Base-by-base conservation (phyloP, 2,113 vertebrate species). In the Sebastes fasciatus region DNA sequence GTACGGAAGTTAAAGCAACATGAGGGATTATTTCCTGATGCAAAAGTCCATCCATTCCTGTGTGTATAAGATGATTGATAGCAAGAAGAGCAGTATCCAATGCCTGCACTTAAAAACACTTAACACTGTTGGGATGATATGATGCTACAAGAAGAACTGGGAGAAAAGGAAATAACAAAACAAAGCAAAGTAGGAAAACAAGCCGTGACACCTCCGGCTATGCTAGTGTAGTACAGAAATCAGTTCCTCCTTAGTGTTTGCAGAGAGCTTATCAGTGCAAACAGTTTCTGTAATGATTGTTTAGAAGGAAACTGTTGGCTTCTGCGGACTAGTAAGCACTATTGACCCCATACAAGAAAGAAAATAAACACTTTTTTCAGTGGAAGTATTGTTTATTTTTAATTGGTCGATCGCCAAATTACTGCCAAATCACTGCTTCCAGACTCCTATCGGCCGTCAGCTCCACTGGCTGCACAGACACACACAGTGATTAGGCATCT, bases 401-500 rank as follows among this genome's bases (percentile, higher is more conserved):
- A 26, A 64, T 13, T 84, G 71, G 54, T 51, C 67, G 19, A 54
- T 86, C 79, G 23, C 8, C 23, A 79, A 58, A 84, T 68, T 48
- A 45, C 67, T 63, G 49, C 71, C 70, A 82, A 61, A 70, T 57
- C 14, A 14, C 51, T 40, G 77, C 66, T 63, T 21, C 45, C 43
- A 67, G 54, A 63, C 60, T n/a, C 46, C 66, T 17, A 23, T 77
- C 66, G 70, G 8, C 61, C 14, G 69, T 80, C 80, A 57, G 77
- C 71, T 46, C 51, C 57, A 10, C 13, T 72, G 62, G 68, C 73
- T 68, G 71, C 75, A 70, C 16, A 76, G 16, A 71, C 58, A 26
- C 65, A 74, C 55, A 64, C 45, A 51, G 66, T 55, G 75, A 90
- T 87, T 86, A 86, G 70, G 46, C 63, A 46, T 67, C 65, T 79